These are phyloP conservation scores for Nyctibius grandis DNA, from an alignment of 2,797 vertebrate genomes.

Conservation along the genomic window DNA sequence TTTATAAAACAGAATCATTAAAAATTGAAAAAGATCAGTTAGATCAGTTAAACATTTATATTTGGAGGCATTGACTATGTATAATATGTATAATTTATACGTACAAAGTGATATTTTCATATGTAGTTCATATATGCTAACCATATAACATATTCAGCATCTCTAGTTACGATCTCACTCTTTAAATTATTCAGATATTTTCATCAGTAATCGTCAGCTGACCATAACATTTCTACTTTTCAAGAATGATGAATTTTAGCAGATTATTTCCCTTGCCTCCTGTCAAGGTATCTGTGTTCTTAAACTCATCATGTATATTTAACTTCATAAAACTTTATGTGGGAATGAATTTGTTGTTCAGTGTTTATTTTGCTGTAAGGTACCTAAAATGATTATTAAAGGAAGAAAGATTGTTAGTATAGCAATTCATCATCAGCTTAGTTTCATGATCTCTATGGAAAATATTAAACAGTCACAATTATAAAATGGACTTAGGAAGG, in stretches of 20 bases:
- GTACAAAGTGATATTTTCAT: background rate
- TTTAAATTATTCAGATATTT: background rate
- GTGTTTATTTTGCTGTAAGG: background rate
- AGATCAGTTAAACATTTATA: background rate
- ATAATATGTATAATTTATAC: background rate
- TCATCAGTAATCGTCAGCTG: background rate
- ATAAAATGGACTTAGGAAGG: background rate
- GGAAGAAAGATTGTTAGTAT: constrained; percentile 18
- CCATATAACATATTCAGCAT: background rate
- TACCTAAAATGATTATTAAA: background rate
- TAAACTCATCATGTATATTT: background rate
- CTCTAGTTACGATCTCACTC: background rate
- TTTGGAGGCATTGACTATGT: background rate
- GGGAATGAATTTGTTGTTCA: background rate
- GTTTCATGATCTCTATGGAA: background rate
- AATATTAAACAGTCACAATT: background rate
- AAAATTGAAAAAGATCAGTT: background rate
- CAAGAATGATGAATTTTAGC: background rate
- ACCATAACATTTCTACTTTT: background rate
- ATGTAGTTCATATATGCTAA: background rate
- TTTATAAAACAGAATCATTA: background rate
- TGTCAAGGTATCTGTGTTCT: background rate
- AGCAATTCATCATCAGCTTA: constrained; percentile 15
- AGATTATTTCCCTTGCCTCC: background rate
- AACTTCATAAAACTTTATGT: background rate